Evolutionary conservation across 2,888 invertebrate genomes (phyloP).

Genomic region (Drosophila aldrichi): DNA sequence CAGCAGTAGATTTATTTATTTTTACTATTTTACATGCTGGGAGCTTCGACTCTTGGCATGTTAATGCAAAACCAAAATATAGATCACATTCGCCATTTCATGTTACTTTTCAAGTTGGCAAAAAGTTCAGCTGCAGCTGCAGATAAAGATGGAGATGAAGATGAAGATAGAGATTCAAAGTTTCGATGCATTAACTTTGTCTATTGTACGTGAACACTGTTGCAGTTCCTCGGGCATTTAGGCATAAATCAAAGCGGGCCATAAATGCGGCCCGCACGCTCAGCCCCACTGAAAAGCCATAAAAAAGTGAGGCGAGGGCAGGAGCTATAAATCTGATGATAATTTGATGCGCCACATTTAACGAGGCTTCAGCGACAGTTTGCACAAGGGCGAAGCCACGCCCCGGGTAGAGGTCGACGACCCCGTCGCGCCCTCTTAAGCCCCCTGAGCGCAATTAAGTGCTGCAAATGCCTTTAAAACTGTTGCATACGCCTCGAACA

Average conservation of each 20-base stretch:
- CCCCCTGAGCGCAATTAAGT: conserved; percentile 57
- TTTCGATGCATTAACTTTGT: background rate
- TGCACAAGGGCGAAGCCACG: background rate
- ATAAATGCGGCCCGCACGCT: conserved; percentile 6
- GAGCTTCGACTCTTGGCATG: background rate
- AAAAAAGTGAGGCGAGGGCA: conserved; percentile 15
- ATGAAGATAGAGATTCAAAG: background rate
- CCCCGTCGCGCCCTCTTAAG: conserved; percentile 19
- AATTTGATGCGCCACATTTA: conserved; percentile 62
- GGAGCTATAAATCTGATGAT: conserved; percentile 64
- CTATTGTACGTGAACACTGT: background rate
- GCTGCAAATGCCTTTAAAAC: conserved; percentile 37
- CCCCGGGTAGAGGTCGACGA: conserved; percentile 39
- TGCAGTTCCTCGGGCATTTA: conserved; percentile 13
- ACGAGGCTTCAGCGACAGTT: conserved; percentile 49
- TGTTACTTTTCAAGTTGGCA: background rate
- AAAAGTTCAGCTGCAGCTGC: background rate
- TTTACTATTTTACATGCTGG: background rate
- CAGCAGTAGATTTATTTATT: background rate
- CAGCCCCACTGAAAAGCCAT: background rate
- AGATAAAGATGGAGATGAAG: background rate
- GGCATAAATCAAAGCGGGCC: conserved; percentile 29
- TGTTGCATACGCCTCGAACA: conserved; percentile 48
- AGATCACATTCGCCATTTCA: background rate
- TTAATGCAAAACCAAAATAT: background rate